A percentile compares a stretch with the other conserved stretches of the same genome.
Conservation (phyloP, 2,888 invertebrate genomes). For the Lasius platythorax region DNA sequence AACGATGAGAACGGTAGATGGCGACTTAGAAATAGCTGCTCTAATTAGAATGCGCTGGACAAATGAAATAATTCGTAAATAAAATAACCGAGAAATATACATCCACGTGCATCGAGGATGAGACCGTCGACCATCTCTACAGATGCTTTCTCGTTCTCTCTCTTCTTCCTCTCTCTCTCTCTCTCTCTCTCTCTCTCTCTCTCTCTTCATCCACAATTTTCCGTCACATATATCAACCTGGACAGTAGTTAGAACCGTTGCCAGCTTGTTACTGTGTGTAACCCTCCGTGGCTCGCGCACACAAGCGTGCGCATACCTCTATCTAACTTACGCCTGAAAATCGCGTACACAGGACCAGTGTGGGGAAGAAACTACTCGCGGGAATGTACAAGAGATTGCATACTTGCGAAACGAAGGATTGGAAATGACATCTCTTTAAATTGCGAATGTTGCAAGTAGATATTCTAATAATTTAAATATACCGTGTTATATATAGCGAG, state of each 20-base stretch:
- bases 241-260: slow-evolving; percentile 85
- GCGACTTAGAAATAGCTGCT: slow-evolving; percentile 80
- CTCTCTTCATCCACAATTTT: slow-evolving; percentile 84
- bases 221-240: slow-evolving; percentile 85
- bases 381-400: slow-evolving; percentile 48
- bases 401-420: neutral
- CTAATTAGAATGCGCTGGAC: slow-evolving; percentile 81
- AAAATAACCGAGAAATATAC: slow-evolving; percentile 67
- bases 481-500: neutral
- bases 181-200: slow-evolving; percentile 60
- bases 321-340: slow-evolving; percentile 68
- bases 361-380: slow-evolving; percentile 59
- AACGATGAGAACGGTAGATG: slow-evolving; percentile 36
- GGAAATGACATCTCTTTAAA: neutral
- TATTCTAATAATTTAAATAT: neutral
- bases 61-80: slow-evolving; percentile 81
- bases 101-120: slow-evolving; percentile 30
- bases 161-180: slow-evolving; percentile 40
- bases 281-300: slow-evolving; percentile 66
- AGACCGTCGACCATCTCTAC: slow-evolving; percentile 17
- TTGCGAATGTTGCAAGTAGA: neutral
- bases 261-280: slow-evolving; percentile 85
- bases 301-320: slow-evolving; percentile 54
- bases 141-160: slow-evolving; percentile 53
- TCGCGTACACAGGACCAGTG: slow-evolving; percentile 52